Conservation (phyloP, 2,113 vertebrate genomes). For the Apodemus sylvaticus region DNA sequence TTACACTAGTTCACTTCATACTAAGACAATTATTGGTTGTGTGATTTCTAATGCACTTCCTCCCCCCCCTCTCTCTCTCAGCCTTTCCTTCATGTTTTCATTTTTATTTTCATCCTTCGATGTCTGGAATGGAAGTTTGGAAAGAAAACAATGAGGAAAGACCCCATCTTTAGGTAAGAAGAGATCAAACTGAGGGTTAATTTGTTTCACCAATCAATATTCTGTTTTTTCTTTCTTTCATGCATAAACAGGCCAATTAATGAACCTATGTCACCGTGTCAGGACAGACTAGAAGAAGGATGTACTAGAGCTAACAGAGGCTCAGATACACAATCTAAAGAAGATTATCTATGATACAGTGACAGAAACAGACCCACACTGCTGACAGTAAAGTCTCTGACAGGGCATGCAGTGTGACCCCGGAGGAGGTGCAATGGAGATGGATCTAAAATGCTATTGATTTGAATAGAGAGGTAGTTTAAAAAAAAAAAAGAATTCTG, state of each 20-base stretch:
- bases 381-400: not conserved
- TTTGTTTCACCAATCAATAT: conserved; percentile 6
- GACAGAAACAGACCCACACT: not conserved
- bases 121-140: conserved; percentile 89
- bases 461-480: too few species aligned
- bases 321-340: not conserved
- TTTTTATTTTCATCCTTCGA: conserved; percentile 87
- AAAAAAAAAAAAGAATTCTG: too few species aligned
- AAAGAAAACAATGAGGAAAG: conserved; percentile 85
- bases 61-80: conserved; percentile 69
- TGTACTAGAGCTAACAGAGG: not conserved
- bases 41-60: not conserved
- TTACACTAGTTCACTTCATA: not conserved
- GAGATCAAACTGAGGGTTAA: conserved; percentile 28
- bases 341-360: not conserved
- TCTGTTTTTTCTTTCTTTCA: not conserved
- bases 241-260: not conserved
- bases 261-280: not conserved
- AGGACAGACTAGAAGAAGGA: not conserved
- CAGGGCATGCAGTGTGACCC: too few species aligned
- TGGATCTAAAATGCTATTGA: too few species aligned
- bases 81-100: conserved; percentile 89
- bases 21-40: not conserved
- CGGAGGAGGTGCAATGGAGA: too few species aligned
- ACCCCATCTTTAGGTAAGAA: conserved; percentile 88